Evolutionary conservation across 2,797 vertebrate species (phyloP).

Genomic region (Remorina albescens): DNA sequence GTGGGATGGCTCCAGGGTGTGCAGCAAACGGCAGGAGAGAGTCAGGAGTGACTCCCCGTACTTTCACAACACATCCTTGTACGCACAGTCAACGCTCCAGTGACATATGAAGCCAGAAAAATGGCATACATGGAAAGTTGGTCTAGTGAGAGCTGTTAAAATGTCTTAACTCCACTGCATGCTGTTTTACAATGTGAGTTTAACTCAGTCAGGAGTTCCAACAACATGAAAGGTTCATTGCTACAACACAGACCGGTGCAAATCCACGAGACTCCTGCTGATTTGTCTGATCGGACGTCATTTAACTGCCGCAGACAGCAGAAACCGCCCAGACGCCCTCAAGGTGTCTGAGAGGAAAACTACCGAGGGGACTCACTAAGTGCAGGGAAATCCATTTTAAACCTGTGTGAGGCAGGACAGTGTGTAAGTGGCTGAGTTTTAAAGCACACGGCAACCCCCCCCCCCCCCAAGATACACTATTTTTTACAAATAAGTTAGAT

Average conservation of each 20-base stretch:
- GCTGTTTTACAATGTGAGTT: constrained; percentile 43
- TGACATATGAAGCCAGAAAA: constrained; percentile 7
- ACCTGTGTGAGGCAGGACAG: constrained; percentile 27
- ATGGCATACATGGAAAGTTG: constrained; percentile 20
- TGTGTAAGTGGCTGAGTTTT: constrained; percentile 33
- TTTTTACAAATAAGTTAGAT: background rate
- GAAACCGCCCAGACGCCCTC: constrained; percentile 40
- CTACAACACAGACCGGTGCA: constrained; percentile 34
- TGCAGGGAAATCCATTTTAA: constrained; percentile 56
- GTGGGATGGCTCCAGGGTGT: constrained; percentile 56
- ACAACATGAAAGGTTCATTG: constrained; percentile 41
- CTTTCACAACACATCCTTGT: constrained; percentile 1
- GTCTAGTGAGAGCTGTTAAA: constrained; percentile 36
- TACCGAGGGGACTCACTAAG: constrained; percentile 23
- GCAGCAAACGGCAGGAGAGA: constrained; percentile 46
- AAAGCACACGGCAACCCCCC: constrained; percentile 5
- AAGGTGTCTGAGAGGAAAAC: constrained; percentile 54
- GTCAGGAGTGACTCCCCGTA: constrained; percentile 10
- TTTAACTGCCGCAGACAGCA: constrained; percentile 46
- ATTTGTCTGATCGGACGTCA: constrained; percentile 33
- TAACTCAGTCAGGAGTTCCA: constrained; percentile 38
- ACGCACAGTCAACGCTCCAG: background rate
- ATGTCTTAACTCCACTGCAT: constrained; percentile 26
- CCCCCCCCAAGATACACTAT: background rate
- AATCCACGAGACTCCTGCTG: constrained; percentile 28